Conservation (phyloP, 1,140 invertebrate species). For the Octopus sinensis region DNA sequence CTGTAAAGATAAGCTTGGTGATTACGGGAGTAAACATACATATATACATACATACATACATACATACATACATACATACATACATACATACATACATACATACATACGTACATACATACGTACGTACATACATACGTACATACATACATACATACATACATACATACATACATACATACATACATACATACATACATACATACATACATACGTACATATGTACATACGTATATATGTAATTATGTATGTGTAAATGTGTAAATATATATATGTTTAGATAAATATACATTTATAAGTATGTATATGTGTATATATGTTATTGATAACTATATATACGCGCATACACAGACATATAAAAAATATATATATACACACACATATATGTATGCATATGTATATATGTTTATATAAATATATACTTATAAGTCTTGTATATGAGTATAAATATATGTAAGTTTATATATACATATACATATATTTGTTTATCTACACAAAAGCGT, state of each 20-base stretch:
- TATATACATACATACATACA: too few species aligned
- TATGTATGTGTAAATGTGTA: not conserved
- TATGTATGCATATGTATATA: not conserved
- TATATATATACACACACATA: not conserved
- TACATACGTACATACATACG: conserved; percentile 6
- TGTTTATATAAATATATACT: not conserved
- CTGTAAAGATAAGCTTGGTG: too few species aligned
- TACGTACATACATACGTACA: not conserved
- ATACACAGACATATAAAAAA: not conserved
- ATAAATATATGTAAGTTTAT: not conserved
- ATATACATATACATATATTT: not conserved
- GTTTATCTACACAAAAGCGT: not conserved
- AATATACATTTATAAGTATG: not conserved
- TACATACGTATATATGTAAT: not conserved
- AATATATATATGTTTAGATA: not conserved
- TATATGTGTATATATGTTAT: not conserved
- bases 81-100: conserved; percentile 4
- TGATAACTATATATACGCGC: not conserved
- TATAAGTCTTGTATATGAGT: not conserved
- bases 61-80: too few species aligned
- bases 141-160: not conserved
- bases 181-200: not conserved
- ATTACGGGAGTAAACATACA: too few species aligned
- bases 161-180: conserved; percentile 1
- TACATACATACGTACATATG: not conserved